Base-by-base conservation (phyloP, 2,888 invertebrate genomes). In the Octonoba sinensis region DNA sequence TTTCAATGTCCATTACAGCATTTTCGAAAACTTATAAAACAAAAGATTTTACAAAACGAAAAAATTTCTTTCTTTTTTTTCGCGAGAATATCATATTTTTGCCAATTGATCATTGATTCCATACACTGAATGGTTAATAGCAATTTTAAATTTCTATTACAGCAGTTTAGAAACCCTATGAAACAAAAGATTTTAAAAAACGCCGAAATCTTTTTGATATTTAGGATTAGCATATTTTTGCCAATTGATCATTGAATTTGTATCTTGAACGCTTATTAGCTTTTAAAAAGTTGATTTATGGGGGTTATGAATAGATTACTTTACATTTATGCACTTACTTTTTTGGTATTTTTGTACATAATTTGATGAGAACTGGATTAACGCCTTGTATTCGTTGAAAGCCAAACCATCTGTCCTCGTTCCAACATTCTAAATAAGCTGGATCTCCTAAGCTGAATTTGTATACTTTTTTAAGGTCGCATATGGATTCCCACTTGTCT, bases 341-440 rank as follows among this genome's bases (percentile, higher is more conserved):
- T 57, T 89, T 88, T 36, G 90, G 90, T 46, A 90, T 88, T 79
- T 86, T 84, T 54, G 86, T 88, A 85, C 89, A 89, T n/a, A 89
- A 86, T 69, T 86, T 75, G 44, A 90, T 88, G 47, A 89, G 84
- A n/a, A 87, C 87, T 20, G 89, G 89, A 85, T 90, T 90, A 85
- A 89, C 88, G 44, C 90, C 90, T 77, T 88, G 88, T 6, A 90
- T 85, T 47, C 90, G 86, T 84, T 90, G 90, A 6, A 87, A 85
- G 4, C 89, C 90, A 85, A 90, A 90, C 86, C 87, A 89, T 59
- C 87, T 81, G 82, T 89, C 89, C 77, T 88, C 87, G 62, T 87
- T 87, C 89, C 89, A 89, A 64, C 81, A 82, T 16, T 85, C 82
- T 44, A 87, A 78, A 44, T 85, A 84, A 85, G 76, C 60, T 4